phyloP scores from a whole-genome alignment of 2,888 invertebrate species.

The Eupithecia subumbrata region DNA sequence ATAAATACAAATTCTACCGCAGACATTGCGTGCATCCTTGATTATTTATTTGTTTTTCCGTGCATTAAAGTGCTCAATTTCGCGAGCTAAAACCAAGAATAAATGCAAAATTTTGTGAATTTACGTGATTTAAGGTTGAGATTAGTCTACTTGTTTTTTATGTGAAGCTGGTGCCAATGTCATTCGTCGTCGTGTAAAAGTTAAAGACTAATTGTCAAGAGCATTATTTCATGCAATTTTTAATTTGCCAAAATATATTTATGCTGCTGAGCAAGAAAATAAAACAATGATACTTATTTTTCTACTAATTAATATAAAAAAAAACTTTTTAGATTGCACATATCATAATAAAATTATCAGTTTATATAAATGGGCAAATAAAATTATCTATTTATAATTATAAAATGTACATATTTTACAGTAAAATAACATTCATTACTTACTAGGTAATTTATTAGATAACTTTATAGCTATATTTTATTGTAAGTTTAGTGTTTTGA shows the following conservation, averaged over 20 bases:
- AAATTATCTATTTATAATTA: background rate
- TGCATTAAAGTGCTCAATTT: background rate
- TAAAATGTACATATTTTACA: conserved; percentile 28
- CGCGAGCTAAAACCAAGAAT: background rate
- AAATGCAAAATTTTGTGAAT: background rate
- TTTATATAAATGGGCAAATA: conserved; percentile 8
- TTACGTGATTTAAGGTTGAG: background rate
- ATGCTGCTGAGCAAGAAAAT: background rate
- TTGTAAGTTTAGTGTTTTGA: background rate
- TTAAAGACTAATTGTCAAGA: background rate
- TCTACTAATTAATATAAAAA: conserved; percentile 8
- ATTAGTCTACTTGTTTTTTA: background rate
- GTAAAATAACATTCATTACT: background rate
- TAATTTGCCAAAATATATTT: background rate
- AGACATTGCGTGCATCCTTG: background rate
- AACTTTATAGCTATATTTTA: background rate
- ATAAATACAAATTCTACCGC: background rate
- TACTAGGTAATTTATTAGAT: background rate
- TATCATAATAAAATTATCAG: background rate
- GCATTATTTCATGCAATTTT: background rate
- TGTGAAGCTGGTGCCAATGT: background rate
- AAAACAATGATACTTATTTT: background rate
- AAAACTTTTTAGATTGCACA: conserved; percentile 15
- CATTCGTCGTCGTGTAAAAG: background rate
- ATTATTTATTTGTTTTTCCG: background rate